Percentiles rank a stretch among this genome's conserved stretches.
phyloP scores from a whole-genome alignment of 2,797 vertebrate species.

The Allenopithecus nigroviridis region DNA sequence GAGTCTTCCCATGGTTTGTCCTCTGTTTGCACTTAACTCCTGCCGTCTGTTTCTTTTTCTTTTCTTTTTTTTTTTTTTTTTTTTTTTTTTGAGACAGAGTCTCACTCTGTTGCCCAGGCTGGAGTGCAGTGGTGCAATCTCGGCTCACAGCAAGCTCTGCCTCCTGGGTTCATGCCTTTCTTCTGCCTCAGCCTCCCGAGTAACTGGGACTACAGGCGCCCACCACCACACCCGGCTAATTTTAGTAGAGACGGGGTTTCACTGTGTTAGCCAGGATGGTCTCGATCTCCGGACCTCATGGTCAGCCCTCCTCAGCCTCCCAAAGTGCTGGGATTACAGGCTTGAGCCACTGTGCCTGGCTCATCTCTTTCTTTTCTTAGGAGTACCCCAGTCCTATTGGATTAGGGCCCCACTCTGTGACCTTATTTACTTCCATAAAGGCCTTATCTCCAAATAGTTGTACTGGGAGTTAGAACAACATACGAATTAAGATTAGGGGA shows the following conservation, averaged over 20 bases:
- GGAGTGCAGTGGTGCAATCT: no score
- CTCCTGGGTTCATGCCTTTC: no score
- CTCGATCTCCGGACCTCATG: no score
- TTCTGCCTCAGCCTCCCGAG: no score
- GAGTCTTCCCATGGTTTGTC: background rate
- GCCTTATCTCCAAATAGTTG: background rate
- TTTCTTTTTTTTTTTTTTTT: background rate
- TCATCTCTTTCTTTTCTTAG: background rate
- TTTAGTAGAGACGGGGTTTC: no score
- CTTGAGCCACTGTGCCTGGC: rapidly evolving
- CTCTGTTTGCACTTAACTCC: background rate
- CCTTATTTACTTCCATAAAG: background rate
- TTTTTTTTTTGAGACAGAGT: background rate
- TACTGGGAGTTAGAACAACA: background rate
- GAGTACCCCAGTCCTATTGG: background rate
- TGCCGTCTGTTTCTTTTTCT: background rate
- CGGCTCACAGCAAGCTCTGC: no score
- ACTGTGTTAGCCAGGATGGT: no score
- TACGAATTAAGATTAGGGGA: background rate
- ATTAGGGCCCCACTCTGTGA: background rate
- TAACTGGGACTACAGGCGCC: no score
- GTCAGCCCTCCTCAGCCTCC: rapidly evolving
- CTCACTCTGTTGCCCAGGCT: no score
- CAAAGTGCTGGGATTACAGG: no score
- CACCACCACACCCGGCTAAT: no score